These are phyloP conservation scores for Holothuria glaberrima DNA, from an alignment of 35 echinoderm and acorn worm genomes.

Conservation along the genomic window DNA sequence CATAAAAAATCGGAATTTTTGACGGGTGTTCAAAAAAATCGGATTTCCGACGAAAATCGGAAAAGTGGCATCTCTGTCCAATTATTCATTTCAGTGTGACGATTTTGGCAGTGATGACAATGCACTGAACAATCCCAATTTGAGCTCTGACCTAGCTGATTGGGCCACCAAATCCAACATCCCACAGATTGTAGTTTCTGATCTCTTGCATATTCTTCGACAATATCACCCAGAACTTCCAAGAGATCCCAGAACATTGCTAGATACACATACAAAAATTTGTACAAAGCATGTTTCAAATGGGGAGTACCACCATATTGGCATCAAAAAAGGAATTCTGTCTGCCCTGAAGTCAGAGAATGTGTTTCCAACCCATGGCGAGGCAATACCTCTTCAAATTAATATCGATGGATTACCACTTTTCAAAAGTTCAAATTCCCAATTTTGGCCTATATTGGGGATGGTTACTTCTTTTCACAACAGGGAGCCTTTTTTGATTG, in stretches of 20 bases:
- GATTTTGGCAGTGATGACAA: not conserved
- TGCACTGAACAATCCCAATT: not conserved
- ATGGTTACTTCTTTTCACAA: not conserved
- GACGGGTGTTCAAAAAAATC: too few species aligned
- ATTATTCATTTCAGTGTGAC: not conserved
- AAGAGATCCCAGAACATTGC: constrained; percentile 14
- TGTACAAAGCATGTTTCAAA: not conserved
- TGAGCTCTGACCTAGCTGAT: not conserved
- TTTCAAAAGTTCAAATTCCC: constrained; percentile 30
- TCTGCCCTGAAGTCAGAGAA: not conserved
- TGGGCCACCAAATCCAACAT: not conserved
- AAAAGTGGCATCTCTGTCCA: too few species aligned
- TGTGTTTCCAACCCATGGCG: not conserved
- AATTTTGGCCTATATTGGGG: constrained; percentile 45
- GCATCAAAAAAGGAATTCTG: not conserved
- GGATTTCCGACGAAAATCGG: too few species aligned
- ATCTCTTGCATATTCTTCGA: too few species aligned
- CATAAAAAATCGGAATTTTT: too few species aligned
- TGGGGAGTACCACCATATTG: not conserved
- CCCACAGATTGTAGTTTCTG: not conserved
- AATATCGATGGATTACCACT: constrained; percentile 42
- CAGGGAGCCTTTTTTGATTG: constrained; percentile 47
- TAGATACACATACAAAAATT: not conserved
- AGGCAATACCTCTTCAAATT: not conserved
- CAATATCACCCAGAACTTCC: not conserved